phyloP scores from a whole-genome alignment of 2,113 vertebrate species.

The Eolophus roseicapilla region DNA sequence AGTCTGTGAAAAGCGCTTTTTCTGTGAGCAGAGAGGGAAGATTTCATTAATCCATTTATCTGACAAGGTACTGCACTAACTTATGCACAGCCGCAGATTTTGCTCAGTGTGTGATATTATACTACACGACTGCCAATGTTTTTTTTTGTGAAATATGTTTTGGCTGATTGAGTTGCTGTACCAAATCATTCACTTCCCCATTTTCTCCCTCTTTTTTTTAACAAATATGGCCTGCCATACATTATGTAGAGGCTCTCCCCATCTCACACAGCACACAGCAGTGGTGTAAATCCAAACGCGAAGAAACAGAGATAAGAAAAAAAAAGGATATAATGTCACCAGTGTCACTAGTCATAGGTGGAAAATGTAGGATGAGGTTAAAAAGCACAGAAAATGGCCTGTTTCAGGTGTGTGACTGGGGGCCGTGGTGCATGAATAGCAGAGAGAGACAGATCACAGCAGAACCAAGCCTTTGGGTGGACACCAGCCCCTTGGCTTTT shows the following conservation, averaged over 20 bases:
- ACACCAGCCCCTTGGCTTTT: not conserved
- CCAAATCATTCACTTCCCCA: conserved; percentile 35
- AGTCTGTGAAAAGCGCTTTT: conserved; percentile 23
- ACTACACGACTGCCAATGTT: not conserved
- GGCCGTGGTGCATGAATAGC: not conserved
- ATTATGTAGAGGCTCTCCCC: not conserved
- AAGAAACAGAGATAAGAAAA: not conserved
- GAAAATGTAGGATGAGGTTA: not conserved
- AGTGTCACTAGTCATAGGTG: not conserved
- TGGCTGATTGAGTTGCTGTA: conserved; percentile 32
- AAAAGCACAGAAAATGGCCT: not conserved
- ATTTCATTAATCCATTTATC: conserved; percentile 68
- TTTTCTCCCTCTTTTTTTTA: not conserved
- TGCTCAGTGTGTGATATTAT: conserved; percentile 40
- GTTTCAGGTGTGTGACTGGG: not conserved
- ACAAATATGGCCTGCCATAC: not conserved
- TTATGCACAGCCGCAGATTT: conserved; percentile 62
- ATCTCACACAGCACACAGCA: not conserved
- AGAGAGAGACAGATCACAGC: not conserved
- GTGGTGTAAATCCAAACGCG: not conserved
- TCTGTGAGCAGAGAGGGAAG: conserved; percentile 2
- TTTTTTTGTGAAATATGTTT: conserved; percentile 24
- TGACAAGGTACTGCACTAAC: conserved; percentile 62
- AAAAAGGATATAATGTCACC: not conserved
- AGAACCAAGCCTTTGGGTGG: not conserved